Evolutionary conservation across 2,113 vertebrate genomes (phyloP).

Genomic region (Carollia perspicillata): DNA sequence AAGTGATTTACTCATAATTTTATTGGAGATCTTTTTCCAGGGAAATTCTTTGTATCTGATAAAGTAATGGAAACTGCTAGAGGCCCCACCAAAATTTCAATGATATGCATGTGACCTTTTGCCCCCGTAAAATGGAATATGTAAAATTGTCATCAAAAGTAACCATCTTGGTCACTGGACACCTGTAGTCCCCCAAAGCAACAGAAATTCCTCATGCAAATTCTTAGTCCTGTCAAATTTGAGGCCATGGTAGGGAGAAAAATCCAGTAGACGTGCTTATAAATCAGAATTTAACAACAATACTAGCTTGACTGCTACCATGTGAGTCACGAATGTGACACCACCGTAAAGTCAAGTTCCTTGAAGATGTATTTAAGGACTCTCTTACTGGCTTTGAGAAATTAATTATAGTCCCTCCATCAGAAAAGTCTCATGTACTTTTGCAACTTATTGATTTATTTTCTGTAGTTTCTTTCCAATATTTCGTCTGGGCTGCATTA

Average conservation of each 20-base stretch:
- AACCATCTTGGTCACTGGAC: background rate
- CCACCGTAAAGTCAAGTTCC: background rate
- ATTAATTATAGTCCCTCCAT: background rate
- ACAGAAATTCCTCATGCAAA: constrained; percentile 19
- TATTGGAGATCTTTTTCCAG: background rate
- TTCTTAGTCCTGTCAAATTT: background rate
- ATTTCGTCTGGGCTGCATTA: background rate
- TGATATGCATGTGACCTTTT: constrained; percentile 17
- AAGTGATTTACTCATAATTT: constrained; percentile 49
- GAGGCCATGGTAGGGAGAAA: background rate
- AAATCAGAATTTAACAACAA: constrained; percentile 40
- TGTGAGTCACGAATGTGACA: constrained; percentile 29
- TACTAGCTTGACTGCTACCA: background rate
- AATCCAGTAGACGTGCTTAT: background rate
- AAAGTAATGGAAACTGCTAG: constrained; percentile 6
- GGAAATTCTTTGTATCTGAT: constrained; percentile 41
- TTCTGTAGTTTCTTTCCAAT: background rate
- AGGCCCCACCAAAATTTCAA: background rate
- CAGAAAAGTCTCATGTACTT: background rate
- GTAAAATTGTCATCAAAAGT: constrained; percentile 21
- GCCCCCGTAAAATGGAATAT: background rate
- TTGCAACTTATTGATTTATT: background rate
- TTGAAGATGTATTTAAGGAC: background rate
- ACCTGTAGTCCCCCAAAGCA: background rate
- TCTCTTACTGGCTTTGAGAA: background rate